Conservation (phyloP, 64 coral and sea anemone species). For the Actinia equina region DNA sequence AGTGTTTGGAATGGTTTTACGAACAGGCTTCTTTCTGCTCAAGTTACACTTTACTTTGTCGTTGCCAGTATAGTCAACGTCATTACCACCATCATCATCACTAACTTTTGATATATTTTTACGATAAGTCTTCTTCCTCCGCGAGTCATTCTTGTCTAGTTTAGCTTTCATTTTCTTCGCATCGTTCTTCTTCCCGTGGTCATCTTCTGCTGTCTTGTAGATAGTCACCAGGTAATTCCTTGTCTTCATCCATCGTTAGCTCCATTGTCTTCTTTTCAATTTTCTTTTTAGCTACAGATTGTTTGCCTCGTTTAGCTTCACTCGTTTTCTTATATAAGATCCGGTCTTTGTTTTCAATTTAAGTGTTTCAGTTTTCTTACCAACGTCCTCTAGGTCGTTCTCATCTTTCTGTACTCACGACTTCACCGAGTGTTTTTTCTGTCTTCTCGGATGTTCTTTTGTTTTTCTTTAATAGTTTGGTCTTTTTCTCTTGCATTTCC, state of each 20-base stretch:
- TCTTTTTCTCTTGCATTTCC: not conserved
- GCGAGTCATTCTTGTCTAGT: not conserved
- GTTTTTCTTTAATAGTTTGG: not conserved
- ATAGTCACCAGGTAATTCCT: not conserved
- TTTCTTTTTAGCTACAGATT: not conserved
- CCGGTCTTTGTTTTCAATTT: not conserved
- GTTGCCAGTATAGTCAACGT: not conserved
- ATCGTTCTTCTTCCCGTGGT: not conserved
- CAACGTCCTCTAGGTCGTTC: not conserved
- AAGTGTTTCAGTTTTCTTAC: not conserved
- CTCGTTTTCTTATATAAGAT: not conserved
- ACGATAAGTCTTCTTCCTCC: not conserved
- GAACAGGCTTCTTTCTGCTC: too few species aligned
- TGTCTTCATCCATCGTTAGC: not conserved
- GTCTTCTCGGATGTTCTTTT: not conserved
- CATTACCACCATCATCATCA: not conserved
- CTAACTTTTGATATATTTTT: not conserved
- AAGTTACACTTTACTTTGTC: not conserved
- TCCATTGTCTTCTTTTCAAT: not conserved
- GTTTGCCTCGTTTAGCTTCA: not conserved
- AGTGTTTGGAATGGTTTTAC: not conserved
- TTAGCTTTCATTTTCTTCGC: slow-evolving; percentile 10
- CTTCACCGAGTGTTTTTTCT: not conserved
- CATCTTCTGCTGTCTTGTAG: not conserved
- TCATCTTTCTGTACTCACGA: not conserved